A percentile compares a stretch with the other conserved stretches of the same genome.
Conservation (phyloP, 2,113 vertebrate species). For the Mastomys natalensis region DNA sequence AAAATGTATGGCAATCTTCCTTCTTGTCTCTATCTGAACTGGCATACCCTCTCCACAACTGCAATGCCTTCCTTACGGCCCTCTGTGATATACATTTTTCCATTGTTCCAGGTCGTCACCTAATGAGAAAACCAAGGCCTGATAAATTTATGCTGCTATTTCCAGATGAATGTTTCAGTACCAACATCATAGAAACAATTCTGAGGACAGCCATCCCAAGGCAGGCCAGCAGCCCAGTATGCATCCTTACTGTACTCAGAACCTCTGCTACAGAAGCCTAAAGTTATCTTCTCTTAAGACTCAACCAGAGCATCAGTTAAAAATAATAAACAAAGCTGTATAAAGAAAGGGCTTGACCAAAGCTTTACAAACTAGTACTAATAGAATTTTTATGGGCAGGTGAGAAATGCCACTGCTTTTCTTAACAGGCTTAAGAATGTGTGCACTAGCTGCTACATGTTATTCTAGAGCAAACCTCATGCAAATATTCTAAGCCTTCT, state of each 20-base stretch:
- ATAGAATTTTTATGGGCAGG: not conserved
- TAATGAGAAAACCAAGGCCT: not conserved
- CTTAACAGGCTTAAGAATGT: not conserved
- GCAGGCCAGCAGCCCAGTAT: fast-evolving
- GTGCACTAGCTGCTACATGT: not conserved
- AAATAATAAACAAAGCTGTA: not conserved
- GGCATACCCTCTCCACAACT: not conserved
- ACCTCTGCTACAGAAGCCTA: no score
- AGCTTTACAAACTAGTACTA: not conserved
- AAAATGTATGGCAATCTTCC: not conserved
- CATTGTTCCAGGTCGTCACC: not conserved
- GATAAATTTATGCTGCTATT: fast-evolving
- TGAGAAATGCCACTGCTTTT: not conserved
- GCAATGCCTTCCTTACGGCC: fast-evolving
- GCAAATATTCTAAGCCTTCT: not conserved
- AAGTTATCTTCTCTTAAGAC: not conserved
- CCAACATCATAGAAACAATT: not conserved
- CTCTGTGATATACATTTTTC: not conserved
- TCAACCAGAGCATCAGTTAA: not conserved
- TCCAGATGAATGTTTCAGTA: not conserved
- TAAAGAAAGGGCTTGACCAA: not conserved
- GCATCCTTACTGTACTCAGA: not conserved
- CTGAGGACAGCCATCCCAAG: fast-evolving
- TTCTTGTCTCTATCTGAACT: not conserved
- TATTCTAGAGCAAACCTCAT: not conserved